phyloP scores from a whole-genome alignment of 2,113 vertebrate species.

The Marmota flaviventris region DNA sequence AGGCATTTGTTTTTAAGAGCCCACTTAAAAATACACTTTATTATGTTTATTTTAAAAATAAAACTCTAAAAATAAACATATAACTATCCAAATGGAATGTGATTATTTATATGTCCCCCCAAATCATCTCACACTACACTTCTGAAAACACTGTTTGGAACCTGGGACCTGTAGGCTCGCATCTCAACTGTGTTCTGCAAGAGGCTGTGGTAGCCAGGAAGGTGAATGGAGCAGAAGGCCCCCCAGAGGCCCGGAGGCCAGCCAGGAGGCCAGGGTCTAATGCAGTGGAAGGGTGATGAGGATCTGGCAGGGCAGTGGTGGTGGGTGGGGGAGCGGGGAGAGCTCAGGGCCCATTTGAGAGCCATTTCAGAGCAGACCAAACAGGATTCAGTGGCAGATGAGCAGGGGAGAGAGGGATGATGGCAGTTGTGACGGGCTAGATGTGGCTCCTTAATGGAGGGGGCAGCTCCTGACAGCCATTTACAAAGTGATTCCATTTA shows the following conservation, averaged over 20 bases:
- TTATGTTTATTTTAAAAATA: neutral
- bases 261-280: neutral
- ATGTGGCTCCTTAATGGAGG: slow-evolving; percentile 45
- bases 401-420: neutral
- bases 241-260: neutral
- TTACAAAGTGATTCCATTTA: slow-evolving; percentile 58
- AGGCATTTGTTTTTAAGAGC: neutral
- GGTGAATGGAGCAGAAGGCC: neutral
- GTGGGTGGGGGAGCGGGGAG: neutral
- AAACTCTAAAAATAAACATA: neutral
- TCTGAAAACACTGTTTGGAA: neutral
- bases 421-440: neutral
- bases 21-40: neutral
- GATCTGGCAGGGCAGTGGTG: accelerated
- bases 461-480: slow-evolving; percentile 62
- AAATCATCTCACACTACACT: neutral
- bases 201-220: neutral
- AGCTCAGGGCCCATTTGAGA: neutral
- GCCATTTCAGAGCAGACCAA: slow-evolving; percentile 26
- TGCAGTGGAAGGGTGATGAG: neutral
- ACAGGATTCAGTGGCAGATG: slow-evolving; percentile 11
- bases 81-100: neutral
- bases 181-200: neutral
- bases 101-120: neutral
- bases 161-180: accelerated